A percentile compares a stretch with the other conserved stretches of the same genome.
phyloP scores from a whole-genome alignment of 1,140 invertebrate genomes.

The Choristoneura fumiferana region DNA sequence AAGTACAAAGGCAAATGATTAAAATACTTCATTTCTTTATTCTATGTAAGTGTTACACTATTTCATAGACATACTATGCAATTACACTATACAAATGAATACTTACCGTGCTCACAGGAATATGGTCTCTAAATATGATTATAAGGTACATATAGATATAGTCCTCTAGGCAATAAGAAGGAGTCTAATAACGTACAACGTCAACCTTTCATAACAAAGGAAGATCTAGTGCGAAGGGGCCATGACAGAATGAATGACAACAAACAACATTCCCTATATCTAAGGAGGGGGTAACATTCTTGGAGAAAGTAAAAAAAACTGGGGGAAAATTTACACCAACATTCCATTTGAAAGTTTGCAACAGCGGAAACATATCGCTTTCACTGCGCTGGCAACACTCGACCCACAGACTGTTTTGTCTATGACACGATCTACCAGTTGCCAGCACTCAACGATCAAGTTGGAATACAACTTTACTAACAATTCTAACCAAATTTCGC shows the following conservation, averaged over 20 bases:
- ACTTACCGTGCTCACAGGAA: slow-evolving; percentile 12
- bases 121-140: slow-evolving; percentile 23
- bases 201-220: slow-evolving; percentile 63
- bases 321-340: slow-evolving; percentile 76
- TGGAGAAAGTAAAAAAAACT: slow-evolving; percentile 55
- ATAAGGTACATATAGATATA: slow-evolving; percentile 24
- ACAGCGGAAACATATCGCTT: slow-evolving; percentile 43
- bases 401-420: slow-evolving; percentile 14
- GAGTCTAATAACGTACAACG: slow-evolving; percentile 66
- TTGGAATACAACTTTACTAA: slow-evolving; percentile 59
- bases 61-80: slow-evolving; percentile 2
- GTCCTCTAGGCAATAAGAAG: slow-evolving; percentile 23
- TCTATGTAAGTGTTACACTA: no score
- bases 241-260: slow-evolving; percentile 66
- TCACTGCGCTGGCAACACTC: slow-evolving; percentile 65
- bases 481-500: slow-evolving; percentile 25
- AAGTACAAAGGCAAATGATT: no score
- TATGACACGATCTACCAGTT: slow-evolving; percentile 34
- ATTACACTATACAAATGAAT: slow-evolving; percentile 12
- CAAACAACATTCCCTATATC: slow-evolving; percentile 65
- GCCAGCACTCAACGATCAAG: slow-evolving; percentile 72
- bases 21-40: no score
- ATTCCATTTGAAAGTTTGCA: slow-evolving; percentile 77
- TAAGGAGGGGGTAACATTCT: slow-evolving; percentile 62
- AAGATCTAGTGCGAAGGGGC: slow-evolving; percentile 63